Conservation (phyloP, 2,888 invertebrate genomes). For the Digitonthophagus gazella region DNA sequence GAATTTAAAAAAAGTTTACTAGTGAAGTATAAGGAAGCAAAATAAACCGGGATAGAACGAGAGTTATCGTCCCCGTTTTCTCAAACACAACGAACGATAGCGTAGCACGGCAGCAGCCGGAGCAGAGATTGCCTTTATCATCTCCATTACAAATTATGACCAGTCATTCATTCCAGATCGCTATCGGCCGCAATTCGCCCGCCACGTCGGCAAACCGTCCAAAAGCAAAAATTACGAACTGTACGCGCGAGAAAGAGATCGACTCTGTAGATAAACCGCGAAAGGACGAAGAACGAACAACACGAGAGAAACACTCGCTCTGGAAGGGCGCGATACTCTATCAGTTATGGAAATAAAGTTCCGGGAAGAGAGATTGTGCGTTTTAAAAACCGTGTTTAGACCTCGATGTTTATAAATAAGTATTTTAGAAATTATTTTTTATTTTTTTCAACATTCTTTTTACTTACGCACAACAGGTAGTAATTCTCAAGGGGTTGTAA, state of each 20-base stretch:
- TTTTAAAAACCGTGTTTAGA: neutral
- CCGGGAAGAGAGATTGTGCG: neutral
- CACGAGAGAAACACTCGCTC: neutral
- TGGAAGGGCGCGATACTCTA: neutral
- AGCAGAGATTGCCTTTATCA: constrained; percentile 30
- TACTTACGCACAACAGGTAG: neutral
- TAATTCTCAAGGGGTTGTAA: neutral
- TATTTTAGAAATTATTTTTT: neutral
- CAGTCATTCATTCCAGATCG: constrained; percentile 34
- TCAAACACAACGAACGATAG: neutral
- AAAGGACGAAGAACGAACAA: neutral
- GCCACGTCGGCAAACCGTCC: neutral
- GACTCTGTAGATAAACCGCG: neutral
- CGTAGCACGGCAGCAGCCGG: neutral
- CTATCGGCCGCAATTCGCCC: constrained; percentile 19
- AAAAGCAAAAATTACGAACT: neutral
- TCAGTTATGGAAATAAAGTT: neutral
- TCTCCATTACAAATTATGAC: constrained; percentile 36
- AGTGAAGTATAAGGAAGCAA: no score
- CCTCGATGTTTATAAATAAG: neutral
- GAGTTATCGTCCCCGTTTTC: neutral
- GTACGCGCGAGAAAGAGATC: neutral
- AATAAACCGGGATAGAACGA: no score
- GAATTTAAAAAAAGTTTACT: no score
- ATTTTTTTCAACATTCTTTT: neutral